These are phyloP conservation scores for Tineola bisselliella DNA, from an alignment of 2,888 invertebrate genomes.

Conservation along the genomic window DNA sequence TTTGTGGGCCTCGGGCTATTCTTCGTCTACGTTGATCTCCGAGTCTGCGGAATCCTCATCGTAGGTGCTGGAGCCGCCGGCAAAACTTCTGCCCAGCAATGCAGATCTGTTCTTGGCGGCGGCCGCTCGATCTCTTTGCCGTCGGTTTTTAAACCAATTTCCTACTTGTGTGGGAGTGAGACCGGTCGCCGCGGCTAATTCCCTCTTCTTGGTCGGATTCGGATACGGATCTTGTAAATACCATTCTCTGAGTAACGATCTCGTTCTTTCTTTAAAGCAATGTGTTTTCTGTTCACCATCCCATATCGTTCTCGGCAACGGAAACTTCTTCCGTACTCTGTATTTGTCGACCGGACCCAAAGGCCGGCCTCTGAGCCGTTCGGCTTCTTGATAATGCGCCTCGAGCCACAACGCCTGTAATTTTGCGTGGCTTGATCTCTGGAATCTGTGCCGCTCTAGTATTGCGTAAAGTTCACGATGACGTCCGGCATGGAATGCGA, in stretches of 20 bases:
- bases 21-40: slow-evolving; percentile 64
- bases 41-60: slow-evolving; percentile 63
- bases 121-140: slow-evolving; percentile 95
- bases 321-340: slow-evolving; percentile 95
- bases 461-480: slow-evolving; percentile 97
- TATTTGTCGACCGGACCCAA: slow-evolving; percentile 84
- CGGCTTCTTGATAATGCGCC: slow-evolving; percentile 99
- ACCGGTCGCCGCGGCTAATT: slow-evolving; percentile 94
- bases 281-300: slow-evolving; percentile 99
- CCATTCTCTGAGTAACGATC: slow-evolving; percentile 96
- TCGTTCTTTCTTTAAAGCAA: slow-evolving; percentile 97
- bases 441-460: slow-evolving; percentile 94
- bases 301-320: slow-evolving; percentile 98
- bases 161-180: slow-evolving; percentile 94
- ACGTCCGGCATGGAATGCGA: slow-evolving; percentile 96
- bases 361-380: slow-evolving; percentile 91
- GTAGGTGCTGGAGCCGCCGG: slow-evolving; percentile 62
- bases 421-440: slow-evolving; percentile 94
- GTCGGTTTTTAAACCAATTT: slow-evolving; percentile 99
- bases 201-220: slow-evolving; percentile 94
- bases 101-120: slow-evolving; percentile 96
- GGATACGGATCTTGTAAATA: slow-evolving; percentile 99
- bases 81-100: slow-evolving; percentile 58
- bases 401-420: slow-evolving; percentile 96
- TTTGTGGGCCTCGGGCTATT: slow-evolving; percentile 31